Percentiles rank a stretch among this genome's conserved stretches.
These are phyloP conservation scores for Myotis myotis DNA, from an alignment of 2,797 vertebrate genomes.

Conservation along the genomic window DNA sequence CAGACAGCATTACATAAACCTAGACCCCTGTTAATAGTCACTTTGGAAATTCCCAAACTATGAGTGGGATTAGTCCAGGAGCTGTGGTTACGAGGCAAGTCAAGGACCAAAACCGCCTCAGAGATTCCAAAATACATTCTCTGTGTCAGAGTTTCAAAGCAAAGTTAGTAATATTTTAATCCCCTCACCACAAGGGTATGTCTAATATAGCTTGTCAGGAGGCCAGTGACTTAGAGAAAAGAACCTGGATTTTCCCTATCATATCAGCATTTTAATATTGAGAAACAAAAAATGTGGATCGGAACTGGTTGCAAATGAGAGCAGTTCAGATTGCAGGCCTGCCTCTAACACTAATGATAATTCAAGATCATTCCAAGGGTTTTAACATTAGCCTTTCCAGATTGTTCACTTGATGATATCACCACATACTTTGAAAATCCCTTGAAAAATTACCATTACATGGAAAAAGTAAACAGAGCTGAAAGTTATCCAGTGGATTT, in stretches of 20 bases:
- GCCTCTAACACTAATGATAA: constrained; percentile 44
- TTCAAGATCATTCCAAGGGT: neutral
- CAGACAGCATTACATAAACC: constrained; percentile 71
- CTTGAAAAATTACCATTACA: constrained; percentile 41
- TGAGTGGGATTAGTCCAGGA: constrained; percentile 81
- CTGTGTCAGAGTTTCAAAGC: constrained; percentile 82
- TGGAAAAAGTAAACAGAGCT: constrained; percentile 17
- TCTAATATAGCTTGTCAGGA: constrained; percentile 71
- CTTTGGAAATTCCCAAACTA: constrained; percentile 83
- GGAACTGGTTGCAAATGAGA: neutral
- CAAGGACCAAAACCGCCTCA: constrained; percentile 80
- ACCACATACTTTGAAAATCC: constrained; percentile 18
- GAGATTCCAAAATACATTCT: constrained; percentile 77
- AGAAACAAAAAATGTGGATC: neutral
- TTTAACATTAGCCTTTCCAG: constrained; percentile 52
- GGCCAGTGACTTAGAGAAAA: constrained; percentile 66
- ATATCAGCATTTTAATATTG: constrained; percentile 46
- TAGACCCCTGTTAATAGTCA: constrained; percentile 72
- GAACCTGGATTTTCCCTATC: constrained; percentile 45
- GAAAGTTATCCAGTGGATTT: neutral
- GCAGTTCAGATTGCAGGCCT: neutral
- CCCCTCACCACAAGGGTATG: constrained; percentile 73
- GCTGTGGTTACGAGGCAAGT: constrained; percentile 81
- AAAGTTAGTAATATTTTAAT: constrained; percentile 83
- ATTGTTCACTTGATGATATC: constrained; percentile 51